These are phyloP conservation scores for Cataglyphis cursor DNA, from an alignment of 2,888 invertebrate genomes.

Conservation along the genomic window DNA sequence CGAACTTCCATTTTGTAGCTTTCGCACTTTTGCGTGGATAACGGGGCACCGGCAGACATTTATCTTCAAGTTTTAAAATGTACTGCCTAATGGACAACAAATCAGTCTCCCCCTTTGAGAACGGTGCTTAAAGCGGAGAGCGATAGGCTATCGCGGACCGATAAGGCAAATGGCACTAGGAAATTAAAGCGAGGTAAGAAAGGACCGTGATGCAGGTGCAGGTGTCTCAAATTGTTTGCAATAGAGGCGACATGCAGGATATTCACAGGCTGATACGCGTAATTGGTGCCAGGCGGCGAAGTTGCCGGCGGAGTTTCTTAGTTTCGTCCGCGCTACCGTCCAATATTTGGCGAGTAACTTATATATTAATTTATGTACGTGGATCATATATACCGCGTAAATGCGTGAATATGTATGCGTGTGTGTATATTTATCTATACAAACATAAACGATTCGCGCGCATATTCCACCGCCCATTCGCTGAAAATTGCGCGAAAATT, in stretches of 20 bases:
- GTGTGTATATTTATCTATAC: neutral
- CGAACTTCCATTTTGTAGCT: neutral
- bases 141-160: conserved; percentile 30
- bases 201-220: conserved; percentile 18
- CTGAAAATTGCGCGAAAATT: neutral
- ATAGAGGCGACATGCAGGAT: conserved; percentile 43
- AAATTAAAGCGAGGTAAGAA: conserved; percentile 9
- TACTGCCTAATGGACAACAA: neutral
- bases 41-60: neutral
- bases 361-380: conserved; percentile 41
- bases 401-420: too few species aligned
- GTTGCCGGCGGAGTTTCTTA: conserved; percentile 45
- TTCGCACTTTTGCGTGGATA: neutral
- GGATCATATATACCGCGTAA: neutral
- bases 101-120: neutral
- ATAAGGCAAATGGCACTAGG: conserved; percentile 11
- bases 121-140: neutral
- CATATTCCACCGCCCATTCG: neutral
- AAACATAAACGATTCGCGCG: neutral
- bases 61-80: neutral
- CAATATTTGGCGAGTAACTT: conserved; percentile 38
- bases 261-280: conserved; percentile 52
- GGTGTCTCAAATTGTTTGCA: conserved; percentile 47
- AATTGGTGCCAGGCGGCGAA: conserved; percentile 47
- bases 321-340: conserved; percentile 6